Conservation (phyloP, 2,797 vertebrate species). For the Cossypha polioptera region DNA sequence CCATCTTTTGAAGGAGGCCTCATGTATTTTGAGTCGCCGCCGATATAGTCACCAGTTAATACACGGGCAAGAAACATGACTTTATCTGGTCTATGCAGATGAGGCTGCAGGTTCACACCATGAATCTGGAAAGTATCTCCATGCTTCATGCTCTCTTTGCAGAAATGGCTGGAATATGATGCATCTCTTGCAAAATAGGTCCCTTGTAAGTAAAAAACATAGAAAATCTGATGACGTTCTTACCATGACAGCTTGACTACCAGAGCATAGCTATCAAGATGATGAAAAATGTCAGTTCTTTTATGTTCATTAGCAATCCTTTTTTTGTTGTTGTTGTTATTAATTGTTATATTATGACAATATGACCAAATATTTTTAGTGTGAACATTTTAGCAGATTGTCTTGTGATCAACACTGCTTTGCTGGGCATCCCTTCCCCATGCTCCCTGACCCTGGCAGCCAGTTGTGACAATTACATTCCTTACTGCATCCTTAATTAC, state of each 20-base stretch:
- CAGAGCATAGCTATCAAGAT: background rate
- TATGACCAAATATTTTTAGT: background rate
- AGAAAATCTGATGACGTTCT: background rate
- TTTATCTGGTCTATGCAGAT: constrained; percentile 83
- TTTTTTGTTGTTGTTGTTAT: background rate
- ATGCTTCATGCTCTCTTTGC: constrained; percentile 89
- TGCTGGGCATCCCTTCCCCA: background rate
- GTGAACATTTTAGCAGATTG: background rate
- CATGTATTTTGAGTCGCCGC: constrained; percentile 88
- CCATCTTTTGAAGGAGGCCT: constrained; percentile 93
- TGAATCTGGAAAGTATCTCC: constrained; percentile 87
- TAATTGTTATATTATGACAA: background rate
- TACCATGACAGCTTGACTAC: background rate
- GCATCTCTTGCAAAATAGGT: constrained; percentile 95
- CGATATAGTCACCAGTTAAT: constrained; percentile 89
- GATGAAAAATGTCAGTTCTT: background rate
- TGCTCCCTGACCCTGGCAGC: background rate
- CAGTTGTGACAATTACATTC: background rate
- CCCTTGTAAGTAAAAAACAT: constrained; percentile 73
- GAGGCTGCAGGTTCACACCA: constrained; percentile 84
- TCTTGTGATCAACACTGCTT: background rate
- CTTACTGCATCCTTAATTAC: background rate
- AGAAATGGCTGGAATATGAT: constrained; percentile 94
- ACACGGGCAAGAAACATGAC: constrained; percentile 96
- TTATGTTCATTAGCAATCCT: background rate